phyloP scores from a whole-genome alignment of 2,888 invertebrate species.

The Uloborus plumipes region DNA sequence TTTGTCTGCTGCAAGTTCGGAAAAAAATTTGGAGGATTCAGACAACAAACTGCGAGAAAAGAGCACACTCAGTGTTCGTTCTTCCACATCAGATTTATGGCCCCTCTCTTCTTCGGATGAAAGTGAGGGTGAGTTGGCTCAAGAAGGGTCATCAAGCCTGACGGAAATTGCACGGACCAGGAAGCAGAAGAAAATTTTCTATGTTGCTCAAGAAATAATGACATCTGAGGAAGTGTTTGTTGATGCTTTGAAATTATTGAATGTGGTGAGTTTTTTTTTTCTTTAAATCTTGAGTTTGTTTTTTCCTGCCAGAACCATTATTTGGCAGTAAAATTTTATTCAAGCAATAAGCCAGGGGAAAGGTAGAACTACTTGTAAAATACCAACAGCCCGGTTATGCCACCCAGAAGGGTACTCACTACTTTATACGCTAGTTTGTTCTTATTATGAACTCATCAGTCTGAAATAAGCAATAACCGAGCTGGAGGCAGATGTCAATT shows the following conservation, averaged over 20 bases:
- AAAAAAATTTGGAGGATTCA: conserved; percentile 14
- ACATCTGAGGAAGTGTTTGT: conserved; percentile 76
- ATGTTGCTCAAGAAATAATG: conserved; percentile 75
- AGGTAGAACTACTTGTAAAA: no score
- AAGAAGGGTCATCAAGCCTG: conserved; percentile 21
- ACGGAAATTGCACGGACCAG: conserved; percentile 66
- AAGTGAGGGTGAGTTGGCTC: conserved; percentile 59
- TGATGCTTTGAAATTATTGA: conserved; percentile 74
- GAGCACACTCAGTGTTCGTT: conserved; percentile 36
- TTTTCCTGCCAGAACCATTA: no score
- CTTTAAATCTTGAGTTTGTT: no score
- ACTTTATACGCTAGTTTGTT: no score
- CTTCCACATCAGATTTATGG: conserved; percentile 61
- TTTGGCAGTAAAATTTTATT: no score
- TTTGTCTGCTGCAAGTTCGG: conserved; percentile 31
- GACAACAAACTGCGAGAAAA: not conserved
- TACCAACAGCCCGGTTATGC: no score
- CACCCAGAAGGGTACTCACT: no score
- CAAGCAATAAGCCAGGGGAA: no score
- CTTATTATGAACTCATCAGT: no score
- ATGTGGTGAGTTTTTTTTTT: conserved; percentile 70
- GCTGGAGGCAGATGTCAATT: no score
- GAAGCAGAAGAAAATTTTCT: conserved; percentile 72
- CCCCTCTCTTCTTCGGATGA: conserved; percentile 64
- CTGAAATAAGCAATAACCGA: no score